Conservation (phyloP, 1,140 invertebrate genomes). For the Cydia amplana region DNA sequence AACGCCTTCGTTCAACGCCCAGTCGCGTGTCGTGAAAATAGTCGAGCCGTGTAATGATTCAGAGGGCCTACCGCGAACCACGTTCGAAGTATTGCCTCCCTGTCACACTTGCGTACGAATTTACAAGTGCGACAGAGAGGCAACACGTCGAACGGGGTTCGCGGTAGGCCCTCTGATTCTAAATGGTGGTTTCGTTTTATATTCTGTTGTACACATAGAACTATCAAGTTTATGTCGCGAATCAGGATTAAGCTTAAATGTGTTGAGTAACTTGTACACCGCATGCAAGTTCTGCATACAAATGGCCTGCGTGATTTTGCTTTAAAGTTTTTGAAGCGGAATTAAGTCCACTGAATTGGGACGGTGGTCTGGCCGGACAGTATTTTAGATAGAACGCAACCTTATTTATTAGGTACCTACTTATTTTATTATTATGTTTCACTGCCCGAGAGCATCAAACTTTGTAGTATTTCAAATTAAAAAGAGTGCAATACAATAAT, state of each 20-base stretch:
- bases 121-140: no score
- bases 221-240: slow-evolving; percentile 1
- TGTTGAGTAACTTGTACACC: slow-evolving; percentile 12
- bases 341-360: background rate
- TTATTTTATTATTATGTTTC: no score
- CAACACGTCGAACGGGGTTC: no score
- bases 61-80: no score
- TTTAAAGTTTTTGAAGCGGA: background rate
- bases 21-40: slow-evolving; percentile 22
- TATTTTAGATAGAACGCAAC: no score
- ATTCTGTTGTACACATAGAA: background rate
- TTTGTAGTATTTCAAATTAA: no score
- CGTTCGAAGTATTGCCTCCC: no score
- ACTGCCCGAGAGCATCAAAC: no score
- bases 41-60: slow-evolving; percentile 12
- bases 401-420: no score
- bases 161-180: no score
- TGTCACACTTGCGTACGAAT: no score
- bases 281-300: slow-evolving; percentile 3
- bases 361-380: background rate
- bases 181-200: slow-evolving; percentile 18
- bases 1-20: slow-evolving; percentile 26
- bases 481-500: no score
- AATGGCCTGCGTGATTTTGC: slow-evolving; percentile 10
- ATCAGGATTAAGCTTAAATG: background rate